A percentile compares a stretch with the other conserved stretches of the same genome.
phyloP scores from a whole-genome alignment of 2,888 invertebrate genomes.

The Neoitamus cyanurus region DNA sequence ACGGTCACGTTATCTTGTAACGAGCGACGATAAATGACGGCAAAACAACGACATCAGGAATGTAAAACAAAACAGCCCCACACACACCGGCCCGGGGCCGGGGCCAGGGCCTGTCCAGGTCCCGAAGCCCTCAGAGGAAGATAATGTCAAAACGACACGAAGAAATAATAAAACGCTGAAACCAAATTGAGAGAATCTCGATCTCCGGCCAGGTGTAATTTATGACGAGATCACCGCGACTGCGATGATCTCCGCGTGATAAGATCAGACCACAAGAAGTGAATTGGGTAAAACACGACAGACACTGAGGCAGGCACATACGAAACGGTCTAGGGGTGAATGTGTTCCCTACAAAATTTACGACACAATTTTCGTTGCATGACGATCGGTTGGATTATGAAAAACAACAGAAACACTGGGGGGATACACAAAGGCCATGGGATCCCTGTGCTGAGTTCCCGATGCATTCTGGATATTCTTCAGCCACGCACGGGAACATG shows the following conservation, averaged over 20 bases:
- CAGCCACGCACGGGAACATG: not conserved
- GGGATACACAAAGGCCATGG: not conserved
- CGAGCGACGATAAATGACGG: slow-evolving; percentile 42
- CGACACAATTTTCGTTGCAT: slow-evolving; percentile 43
- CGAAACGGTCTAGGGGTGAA: slow-evolving; percentile 34
- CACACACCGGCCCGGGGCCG: not conserved
- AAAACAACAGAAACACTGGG: not conserved
- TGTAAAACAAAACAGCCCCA: slow-evolving; percentile 47
- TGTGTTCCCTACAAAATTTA: slow-evolving; percentile 42
- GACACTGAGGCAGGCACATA: not conserved
- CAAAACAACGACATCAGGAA: slow-evolving; percentile 41
- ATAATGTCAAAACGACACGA: slow-evolving; percentile 48
- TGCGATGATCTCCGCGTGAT: slow-evolving; percentile 48
- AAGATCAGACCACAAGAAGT: slow-evolving; percentile 48
- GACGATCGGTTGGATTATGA: slow-evolving; percentile 22
- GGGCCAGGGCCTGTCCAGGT: not conserved
- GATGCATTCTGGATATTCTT: not conserved
- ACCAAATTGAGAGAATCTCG: slow-evolving; percentile 46
- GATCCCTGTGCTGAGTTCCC: not conserved
- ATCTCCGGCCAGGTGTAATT: slow-evolving; percentile 51
- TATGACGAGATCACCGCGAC: slow-evolving; percentile 47
- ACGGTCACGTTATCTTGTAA: slow-evolving; percentile 51
- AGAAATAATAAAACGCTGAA: slow-evolving; percentile 42
- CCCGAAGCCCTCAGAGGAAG: not conserved
- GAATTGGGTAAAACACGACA: slow-evolving; percentile 41